Percentiles rank a stretch among this genome's conserved stretches.
These are phyloP conservation scores for Silurus glanis DNA, from an alignment of 2,113 vertebrate genomes.

Conservation along the genomic window DNA sequence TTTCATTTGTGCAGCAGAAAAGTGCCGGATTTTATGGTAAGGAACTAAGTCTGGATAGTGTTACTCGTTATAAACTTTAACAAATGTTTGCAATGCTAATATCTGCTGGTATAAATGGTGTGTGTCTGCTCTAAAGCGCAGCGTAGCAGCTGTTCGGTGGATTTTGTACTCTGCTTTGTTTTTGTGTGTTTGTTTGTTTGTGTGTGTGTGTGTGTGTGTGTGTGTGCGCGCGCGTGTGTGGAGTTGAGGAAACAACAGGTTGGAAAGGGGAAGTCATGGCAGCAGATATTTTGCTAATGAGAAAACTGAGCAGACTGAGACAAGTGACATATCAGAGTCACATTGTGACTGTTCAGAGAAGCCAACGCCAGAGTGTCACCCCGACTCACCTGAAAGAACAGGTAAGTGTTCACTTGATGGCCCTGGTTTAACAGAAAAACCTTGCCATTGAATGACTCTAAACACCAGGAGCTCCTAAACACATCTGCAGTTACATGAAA, in stretches of 20 bases:
- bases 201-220: no score
- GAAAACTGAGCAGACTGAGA: constrained; percentile 59
- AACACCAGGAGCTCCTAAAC: background rate
- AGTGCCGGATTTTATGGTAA: constrained; percentile 12
- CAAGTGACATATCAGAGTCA: constrained; percentile 51
- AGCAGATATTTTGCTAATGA: constrained; percentile 61
- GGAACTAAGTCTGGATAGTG: background rate
- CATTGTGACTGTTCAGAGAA: constrained; percentile 45
- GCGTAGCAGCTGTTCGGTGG: background rate
- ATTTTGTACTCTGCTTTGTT: background rate
- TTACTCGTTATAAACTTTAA: background rate
- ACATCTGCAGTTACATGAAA: background rate
- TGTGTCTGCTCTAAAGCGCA: background rate
- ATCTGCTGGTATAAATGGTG: background rate
- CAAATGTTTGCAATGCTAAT: background rate
- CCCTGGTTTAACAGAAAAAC: background rate
- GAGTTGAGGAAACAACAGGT: constrained; percentile 30
- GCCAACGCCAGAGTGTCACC: background rate
- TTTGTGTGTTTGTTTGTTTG: background rate
- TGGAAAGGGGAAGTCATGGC: constrained; percentile 54
- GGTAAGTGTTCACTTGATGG: constrained; percentile 7
- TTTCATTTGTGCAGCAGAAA: background rate
- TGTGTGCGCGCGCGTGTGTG: background rate
- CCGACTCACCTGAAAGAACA: background rate
- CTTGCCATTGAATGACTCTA: background rate